These are phyloP conservation scores for Dromas ardeola DNA, from an alignment of 2,113 vertebrate species.

Conservation along the genomic window DNA sequence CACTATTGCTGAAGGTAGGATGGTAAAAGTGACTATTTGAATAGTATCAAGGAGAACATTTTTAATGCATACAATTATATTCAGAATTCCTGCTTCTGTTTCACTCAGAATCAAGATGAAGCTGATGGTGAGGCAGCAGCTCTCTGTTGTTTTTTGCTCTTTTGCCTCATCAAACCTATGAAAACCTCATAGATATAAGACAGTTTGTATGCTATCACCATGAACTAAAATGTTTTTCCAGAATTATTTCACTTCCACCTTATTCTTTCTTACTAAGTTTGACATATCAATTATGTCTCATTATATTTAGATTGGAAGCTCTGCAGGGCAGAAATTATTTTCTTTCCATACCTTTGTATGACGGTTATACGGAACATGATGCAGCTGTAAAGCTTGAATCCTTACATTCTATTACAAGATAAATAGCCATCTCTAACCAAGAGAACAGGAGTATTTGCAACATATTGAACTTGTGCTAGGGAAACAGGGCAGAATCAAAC, in stretches of 20 bases:
- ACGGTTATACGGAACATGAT: not conserved
- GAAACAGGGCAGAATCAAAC: not conserved
- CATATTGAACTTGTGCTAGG: not conserved
- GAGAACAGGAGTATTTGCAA: not conserved
- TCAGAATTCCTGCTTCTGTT: not conserved
- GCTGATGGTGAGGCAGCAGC: not conserved
- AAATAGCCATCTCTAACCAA: not conserved
- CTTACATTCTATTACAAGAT: not conserved
- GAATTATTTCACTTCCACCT: not conserved
- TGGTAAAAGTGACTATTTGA: not conserved
- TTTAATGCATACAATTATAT: not conserved
- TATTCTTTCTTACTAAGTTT: not conserved
- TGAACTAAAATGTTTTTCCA: not conserved
- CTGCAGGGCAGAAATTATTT: not conserved
- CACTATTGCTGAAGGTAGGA: not conserved
- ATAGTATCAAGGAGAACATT: not conserved
- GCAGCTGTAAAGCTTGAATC: not conserved
- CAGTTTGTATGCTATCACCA: not conserved
- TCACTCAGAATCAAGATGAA: not conserved
- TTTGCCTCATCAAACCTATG: not conserved
- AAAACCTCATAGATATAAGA: not conserved
- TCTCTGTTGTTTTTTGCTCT: not conserved
- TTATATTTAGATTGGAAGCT: not conserved
- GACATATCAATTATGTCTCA: not conserved
- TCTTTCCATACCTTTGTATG: not conserved